Evolutionary conservation across 2,113 vertebrate genomes (phyloP).

Genomic region (Collichthys lucidus): DNA sequence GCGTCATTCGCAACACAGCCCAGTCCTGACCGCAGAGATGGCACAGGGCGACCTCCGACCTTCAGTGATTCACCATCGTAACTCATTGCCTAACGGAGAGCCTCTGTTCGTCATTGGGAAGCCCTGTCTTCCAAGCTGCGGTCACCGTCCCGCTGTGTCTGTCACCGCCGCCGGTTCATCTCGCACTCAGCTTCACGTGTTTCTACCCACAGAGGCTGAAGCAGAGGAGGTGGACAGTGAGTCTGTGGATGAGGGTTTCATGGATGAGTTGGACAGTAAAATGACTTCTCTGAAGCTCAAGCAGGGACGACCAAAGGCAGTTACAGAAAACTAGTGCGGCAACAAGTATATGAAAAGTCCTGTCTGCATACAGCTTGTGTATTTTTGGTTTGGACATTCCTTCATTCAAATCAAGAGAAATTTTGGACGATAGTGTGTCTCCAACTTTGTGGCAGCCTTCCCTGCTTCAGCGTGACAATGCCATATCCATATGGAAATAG

Average conservation of each 20-base stretch:
- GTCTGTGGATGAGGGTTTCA: constrained; percentile 77
- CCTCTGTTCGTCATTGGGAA: constrained; percentile 76
- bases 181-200: constrained; percentile 83
- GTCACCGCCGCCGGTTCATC: background rate
- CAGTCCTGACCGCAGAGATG: background rate
- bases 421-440: background rate
- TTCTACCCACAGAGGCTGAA: constrained; percentile 76
- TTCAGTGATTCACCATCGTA: background rate
- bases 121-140: constrained; percentile 62
- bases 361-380: background rate
- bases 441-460: too few relatives aligned
- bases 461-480: background rate
- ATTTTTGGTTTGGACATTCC: background rate
- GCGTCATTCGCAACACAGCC: constrained; percentile 26
- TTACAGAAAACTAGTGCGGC: background rate
- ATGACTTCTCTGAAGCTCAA: constrained; percentile 71
- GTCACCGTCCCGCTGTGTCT: constrained; percentile 12
- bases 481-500: background rate
- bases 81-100: constrained; percentile 13
- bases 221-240: constrained; percentile 76
- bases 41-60: constrained; percentile 20
- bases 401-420: background rate
- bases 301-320: constrained; percentile 44
- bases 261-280: constrained; percentile 79
- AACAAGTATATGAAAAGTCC: background rate